Evolutionary conservation across 2,888 invertebrate genomes (phyloP).

Genomic region (Muscina levida): DNA sequence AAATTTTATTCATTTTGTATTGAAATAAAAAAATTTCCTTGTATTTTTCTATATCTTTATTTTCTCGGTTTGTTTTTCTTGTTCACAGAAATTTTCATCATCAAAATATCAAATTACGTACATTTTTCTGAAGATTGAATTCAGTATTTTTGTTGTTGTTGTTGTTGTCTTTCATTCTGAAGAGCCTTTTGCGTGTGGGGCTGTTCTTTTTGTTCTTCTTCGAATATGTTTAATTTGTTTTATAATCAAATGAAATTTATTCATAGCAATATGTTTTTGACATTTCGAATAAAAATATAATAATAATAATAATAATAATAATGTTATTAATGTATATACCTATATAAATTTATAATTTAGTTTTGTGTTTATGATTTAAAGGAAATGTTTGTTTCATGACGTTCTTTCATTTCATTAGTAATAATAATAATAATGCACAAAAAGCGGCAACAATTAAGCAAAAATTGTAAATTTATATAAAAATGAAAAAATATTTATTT

Average conservation of each 20-base stretch:
- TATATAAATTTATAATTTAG: slow-evolving; percentile 48
- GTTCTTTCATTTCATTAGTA: too few relatives aligned
- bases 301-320: slow-evolving; percentile 52
- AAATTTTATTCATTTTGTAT: slow-evolving; percentile 69
- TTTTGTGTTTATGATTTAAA: slow-evolving; percentile 60
- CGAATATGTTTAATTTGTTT: slow-evolving; percentile 44
- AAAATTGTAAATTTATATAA: slow-evolving; percentile 62
- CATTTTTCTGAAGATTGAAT: slow-evolving; percentile 70
- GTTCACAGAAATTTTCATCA: slow-evolving; percentile 77
- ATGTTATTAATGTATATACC: slow-evolving; percentile 11
- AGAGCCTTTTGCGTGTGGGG: background rate
- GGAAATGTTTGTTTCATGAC: slow-evolving; percentile 56
- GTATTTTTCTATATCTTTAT: slow-evolving; percentile 67
- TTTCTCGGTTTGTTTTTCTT: slow-evolving; percentile 66
- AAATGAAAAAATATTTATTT: slow-evolving; percentile 50
- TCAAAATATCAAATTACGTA: slow-evolving; percentile 78
- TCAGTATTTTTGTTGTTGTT: slow-evolving; percentile 48
- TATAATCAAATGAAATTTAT: slow-evolving; percentile 53
- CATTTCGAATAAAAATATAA: slow-evolving; percentile 68
- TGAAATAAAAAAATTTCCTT: slow-evolving; percentile 69
- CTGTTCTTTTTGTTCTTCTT: too few relatives aligned
- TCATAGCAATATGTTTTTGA: slow-evolving; percentile 67
- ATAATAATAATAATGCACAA: slow-evolving; percentile 74
- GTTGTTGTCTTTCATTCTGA: slow-evolving; percentile 33
- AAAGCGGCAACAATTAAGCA: slow-evolving; percentile 80